These are phyloP conservation scores for Palythoa heliodiscus DNA, from an alignment of 92 coral and sea anemone genomes.

Conservation along the genomic window DNA sequence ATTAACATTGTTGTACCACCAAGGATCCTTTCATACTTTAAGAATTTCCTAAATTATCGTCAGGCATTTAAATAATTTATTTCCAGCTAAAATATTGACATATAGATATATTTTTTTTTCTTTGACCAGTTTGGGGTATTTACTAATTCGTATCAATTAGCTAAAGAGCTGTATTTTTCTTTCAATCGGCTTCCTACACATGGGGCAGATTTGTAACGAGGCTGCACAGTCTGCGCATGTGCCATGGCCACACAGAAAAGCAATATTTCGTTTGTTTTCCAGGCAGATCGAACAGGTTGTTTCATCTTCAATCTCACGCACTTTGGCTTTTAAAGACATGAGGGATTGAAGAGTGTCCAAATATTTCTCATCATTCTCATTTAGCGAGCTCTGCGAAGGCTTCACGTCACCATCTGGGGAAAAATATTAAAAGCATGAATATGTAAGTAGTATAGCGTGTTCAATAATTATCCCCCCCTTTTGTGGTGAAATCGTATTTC, in stretches of 20 bases:
- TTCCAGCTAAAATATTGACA: too few relatives aligned
- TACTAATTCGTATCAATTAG: slow-evolving; percentile 22
- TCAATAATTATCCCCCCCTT: too few relatives aligned
- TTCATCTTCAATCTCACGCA: slow-evolving; percentile 84
- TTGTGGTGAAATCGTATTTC: too few relatives aligned
- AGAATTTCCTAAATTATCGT: too few relatives aligned
- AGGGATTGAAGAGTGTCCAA: slow-evolving; percentile 70
- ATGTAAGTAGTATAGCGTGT: not conserved
- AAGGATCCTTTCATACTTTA: too few relatives aligned
- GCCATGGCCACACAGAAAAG: slow-evolving; percentile 84
- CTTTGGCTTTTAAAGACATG: slow-evolving; percentile 70
- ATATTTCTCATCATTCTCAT: slow-evolving; percentile 63
- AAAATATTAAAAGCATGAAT: not conserved
- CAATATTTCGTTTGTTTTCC: slow-evolving; percentile 73
- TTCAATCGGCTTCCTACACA: slow-evolving; percentile 79
- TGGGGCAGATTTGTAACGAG: slow-evolving; percentile 67
- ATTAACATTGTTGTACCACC: too few relatives aligned
- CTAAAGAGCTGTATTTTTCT: slow-evolving; percentile 70
- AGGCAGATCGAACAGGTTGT: slow-evolving; percentile 78
- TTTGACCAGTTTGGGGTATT: not conserved
- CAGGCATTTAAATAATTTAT: too few relatives aligned
- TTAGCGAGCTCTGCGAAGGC: slow-evolving; percentile 10
- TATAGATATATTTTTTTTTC: too few relatives aligned
- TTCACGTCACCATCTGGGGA: slow-evolving; percentile 25
- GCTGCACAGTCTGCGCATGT: slow-evolving; percentile 69